A percentile compares a stretch with the other conserved stretches of the same genome.
Conservation (phyloP, 2,888 invertebrate genomes). For the Gymnocheta viridis region DNA sequence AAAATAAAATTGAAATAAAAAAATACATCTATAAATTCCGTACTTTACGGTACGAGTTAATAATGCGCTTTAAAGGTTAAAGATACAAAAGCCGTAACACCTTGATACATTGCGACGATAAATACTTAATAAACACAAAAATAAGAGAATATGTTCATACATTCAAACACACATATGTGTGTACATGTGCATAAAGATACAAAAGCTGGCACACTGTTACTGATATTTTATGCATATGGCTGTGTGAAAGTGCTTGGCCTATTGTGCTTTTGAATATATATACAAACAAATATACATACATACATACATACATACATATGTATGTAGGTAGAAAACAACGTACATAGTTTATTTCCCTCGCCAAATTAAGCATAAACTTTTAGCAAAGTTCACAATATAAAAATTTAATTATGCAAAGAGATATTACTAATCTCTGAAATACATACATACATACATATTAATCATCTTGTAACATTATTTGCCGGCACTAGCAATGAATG, state of each 20-base stretch:
- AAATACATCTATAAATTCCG: slow-evolving; percentile 61
- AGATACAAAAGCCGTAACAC: slow-evolving; percentile 71
- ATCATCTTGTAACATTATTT: background rate
- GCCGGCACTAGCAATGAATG: background rate
- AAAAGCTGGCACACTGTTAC: background rate
- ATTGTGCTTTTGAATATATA: background rate
- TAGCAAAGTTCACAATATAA: slow-evolving; percentile 24
- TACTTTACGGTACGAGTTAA: slow-evolving; percentile 67
- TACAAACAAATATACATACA: slow-evolving; percentile 5
- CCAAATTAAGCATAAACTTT: slow-evolving; percentile 21
- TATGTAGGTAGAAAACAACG: too few relatives aligned
- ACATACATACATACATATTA: background rate
- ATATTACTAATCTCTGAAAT: background rate
- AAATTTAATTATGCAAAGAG: slow-evolving; percentile 5
- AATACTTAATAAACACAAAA: slow-evolving; percentile 59
- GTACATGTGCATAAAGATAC: background rate
- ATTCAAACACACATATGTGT: background rate
- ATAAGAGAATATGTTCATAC: background rate
- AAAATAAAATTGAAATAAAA: slow-evolving; percentile 42
- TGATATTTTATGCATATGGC: slow-evolving; percentile 10
- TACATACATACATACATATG: too few relatives aligned
- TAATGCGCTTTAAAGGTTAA: slow-evolving; percentile 71
- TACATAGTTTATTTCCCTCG: slow-evolving; percentile 2
- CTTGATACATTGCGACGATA: slow-evolving; percentile 65
- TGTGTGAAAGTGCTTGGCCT: slow-evolving; percentile 17